These are phyloP conservation scores for Lordiphosa stackelbergi DNA, from an alignment of 1,140 invertebrate species.

Conservation along the genomic window DNA sequence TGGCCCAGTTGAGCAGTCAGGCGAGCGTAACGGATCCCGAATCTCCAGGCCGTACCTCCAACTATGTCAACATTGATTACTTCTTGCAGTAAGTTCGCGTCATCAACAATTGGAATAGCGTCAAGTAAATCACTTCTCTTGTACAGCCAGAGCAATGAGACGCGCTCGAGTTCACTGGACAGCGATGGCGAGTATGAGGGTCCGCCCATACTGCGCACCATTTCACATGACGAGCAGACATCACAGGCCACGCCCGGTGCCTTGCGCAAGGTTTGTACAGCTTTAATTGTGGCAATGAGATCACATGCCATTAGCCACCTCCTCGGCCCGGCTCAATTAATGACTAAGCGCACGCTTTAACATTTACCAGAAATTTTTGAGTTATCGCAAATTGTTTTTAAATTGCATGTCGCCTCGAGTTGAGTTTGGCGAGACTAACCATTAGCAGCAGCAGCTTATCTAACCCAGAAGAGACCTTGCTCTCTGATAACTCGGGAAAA, in stretches of 20 bases:
- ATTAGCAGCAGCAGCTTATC: too few relatives aligned
- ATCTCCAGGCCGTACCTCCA: conserved; percentile 85
- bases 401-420: conserved; percentile 16
- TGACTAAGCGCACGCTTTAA: conserved; percentile 31
- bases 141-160: conserved; percentile 75
- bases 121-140: background rate
- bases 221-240: conserved; percentile 67
- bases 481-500: too few relatives aligned
- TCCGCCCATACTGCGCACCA: conserved; percentile 68
- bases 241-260: conserved; percentile 65
- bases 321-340: conserved; percentile 1
- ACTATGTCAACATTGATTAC: conserved; percentile 94
- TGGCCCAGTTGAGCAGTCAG: conserved; percentile 68
- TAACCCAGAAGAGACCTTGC: too few relatives aligned
- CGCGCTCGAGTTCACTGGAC: conserved; percentile 77
- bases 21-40: conserved; percentile 81
- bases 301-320: background rate
- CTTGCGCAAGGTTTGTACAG: conserved; percentile 63
- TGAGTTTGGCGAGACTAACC: too few relatives aligned
- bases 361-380: conserved; percentile 20
- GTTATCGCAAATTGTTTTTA: conserved; percentile 30
- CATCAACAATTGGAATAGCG: background rate
- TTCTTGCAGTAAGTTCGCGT: conserved; percentile 86
- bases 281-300: background rate
- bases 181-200: conserved; percentile 77